Evolutionary conservation across 2,888 invertebrate species (phyloP), one percentile per base, ranked within the genome.

Genomic region (Polydrusus cervinus): DNA sequence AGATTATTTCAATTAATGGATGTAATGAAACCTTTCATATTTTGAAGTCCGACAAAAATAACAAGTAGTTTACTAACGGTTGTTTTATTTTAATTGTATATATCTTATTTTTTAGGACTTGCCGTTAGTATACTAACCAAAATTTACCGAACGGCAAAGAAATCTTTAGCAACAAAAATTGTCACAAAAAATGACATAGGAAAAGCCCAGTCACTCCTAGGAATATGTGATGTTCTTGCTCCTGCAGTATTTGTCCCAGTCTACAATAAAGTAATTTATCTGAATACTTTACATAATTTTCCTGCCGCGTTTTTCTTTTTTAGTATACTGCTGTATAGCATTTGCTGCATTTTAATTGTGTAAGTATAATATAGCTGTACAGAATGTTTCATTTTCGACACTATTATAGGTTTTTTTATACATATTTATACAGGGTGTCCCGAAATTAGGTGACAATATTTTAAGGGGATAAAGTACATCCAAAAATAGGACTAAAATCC

Each of bases 241-340:
- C 89, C 90, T 3, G 88, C 89, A 67, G 85, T 89, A 71, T 89
- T 90, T 82, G 89, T 89, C 3, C 90, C 90, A 0, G 84, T 90
- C 68, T 91, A 90, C 85, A 90, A 89, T 80, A 78, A 80, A 67
- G 86, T 88, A 67, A 87, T 91, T 77, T 91, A 91, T 81, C 85
- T 89, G 11, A 84, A 83, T 40, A 91, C 90, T 0, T 79, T 90
- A 38, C 84, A 89, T 0, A 86, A 86, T 2, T 88, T 89, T 82
- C 87, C 91, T 0, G 89, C 89, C 20, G 88, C 90, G 0, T 90
- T 90, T 83, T 90, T 90, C 84, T 88, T 90, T 82, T 88, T 90
- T 80, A 90, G 90, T 70, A 78, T 81, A 64, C 38, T 81, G 9
- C 64, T 84, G 20, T 84, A 82, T 60, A 62, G 72, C 10, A 49